These are phyloP conservation scores for Gryon sp. DNA, from an alignment of 1,140 invertebrate species.

Conservation along the genomic window DNA sequence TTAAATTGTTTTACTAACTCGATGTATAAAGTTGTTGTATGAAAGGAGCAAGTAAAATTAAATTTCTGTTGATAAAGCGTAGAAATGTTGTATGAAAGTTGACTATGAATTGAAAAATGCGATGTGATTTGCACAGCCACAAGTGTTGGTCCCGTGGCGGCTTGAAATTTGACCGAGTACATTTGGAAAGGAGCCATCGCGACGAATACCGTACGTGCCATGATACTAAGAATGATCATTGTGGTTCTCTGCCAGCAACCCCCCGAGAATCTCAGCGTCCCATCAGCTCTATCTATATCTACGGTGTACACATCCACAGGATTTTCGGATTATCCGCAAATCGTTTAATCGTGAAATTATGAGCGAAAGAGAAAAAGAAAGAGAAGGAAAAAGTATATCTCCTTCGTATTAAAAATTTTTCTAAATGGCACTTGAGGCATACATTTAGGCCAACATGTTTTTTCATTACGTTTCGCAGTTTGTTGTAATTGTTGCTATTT, in stretches of 20 bases:
- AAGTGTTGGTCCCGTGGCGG: slow-evolving; percentile 50
- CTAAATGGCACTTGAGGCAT: slow-evolving; percentile 32
- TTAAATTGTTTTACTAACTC: too few relatives aligned
- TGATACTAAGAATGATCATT: slow-evolving; percentile 40
- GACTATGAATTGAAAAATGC: slow-evolving; percentile 8
- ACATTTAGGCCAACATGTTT: slow-evolving; percentile 42
- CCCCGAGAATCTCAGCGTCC: neutral
- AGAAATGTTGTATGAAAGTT: slow-evolving; percentile 1
- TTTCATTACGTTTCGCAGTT: slow-evolving; percentile 15
- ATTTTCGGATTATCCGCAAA: slow-evolving; percentile 54
- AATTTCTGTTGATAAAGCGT: too few relatives aligned
- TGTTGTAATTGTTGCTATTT: slow-evolving; percentile 9
- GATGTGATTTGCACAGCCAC: slow-evolving; percentile 27
- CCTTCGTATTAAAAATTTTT: slow-evolving; percentile 34
- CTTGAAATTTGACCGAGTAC: slow-evolving; percentile 37
- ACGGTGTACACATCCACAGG: slow-evolving; percentile 12
- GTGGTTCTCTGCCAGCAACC: slow-evolving; percentile 29
- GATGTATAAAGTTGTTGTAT: too few relatives aligned
- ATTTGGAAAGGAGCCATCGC: slow-evolving; percentile 55
- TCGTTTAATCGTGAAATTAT: slow-evolving; percentile 58
- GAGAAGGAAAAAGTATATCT: too few relatives aligned
- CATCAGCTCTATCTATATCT: slow-evolving; percentile 1
- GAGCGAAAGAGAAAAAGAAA: too few relatives aligned
- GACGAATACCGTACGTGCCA: slow-evolving; percentile 31
- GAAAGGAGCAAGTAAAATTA: too few relatives aligned